These are phyloP conservation scores for Menidia beryllina DNA, from an alignment of 2,113 vertebrate species.

Conservation along the genomic window DNA sequence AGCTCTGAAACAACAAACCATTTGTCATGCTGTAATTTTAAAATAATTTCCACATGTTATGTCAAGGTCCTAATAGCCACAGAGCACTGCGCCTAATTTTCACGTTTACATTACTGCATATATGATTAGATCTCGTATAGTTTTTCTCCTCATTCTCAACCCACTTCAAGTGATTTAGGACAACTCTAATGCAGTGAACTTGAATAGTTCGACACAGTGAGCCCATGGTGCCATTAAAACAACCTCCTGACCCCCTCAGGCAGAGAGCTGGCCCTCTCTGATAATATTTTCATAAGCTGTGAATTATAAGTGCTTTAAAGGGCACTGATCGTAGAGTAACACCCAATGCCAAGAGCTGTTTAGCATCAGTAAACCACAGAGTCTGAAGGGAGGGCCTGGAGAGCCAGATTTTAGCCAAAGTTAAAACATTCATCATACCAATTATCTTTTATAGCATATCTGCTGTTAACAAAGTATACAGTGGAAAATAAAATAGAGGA, in stretches of 20 bases:
- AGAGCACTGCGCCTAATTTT: conserved; percentile 66
- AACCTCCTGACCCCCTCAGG: conserved; percentile 74
- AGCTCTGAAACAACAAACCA: conserved; percentile 74
- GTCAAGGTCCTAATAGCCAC: conserved; percentile 52
- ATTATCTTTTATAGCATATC: conserved; percentile 71
- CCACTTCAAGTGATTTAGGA: conserved; percentile 70
- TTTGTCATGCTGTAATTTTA: conserved; percentile 70
- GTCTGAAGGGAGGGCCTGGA: conserved; percentile 45
- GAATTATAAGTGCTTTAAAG: conserved; percentile 80
- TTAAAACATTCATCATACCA: conserved; percentile 73
- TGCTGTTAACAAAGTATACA: conserved; percentile 48
- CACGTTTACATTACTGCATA: conserved; percentile 65
- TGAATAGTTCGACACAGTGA: conserved; percentile 67
- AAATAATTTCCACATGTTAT: conserved; percentile 79
- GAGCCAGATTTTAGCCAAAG: conserved; percentile 59
- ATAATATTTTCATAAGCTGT: conserved; percentile 82
- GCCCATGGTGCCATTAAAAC: conserved; percentile 73
- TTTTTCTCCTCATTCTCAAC: conserved; percentile 60
- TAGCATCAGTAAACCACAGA: conserved; percentile 71
- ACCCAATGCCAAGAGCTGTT: conserved; percentile 72
- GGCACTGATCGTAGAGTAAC: conserved; percentile 68
- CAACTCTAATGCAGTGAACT: conserved; percentile 55
- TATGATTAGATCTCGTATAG: conserved; percentile 56
- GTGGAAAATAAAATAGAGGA: conserved; percentile 65
- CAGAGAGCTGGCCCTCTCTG: conserved; percentile 70